These are phyloP conservation scores for Siphlonurus alternatus DNA, from an alignment of 2,888 invertebrate species.

Conservation along the genomic window DNA sequence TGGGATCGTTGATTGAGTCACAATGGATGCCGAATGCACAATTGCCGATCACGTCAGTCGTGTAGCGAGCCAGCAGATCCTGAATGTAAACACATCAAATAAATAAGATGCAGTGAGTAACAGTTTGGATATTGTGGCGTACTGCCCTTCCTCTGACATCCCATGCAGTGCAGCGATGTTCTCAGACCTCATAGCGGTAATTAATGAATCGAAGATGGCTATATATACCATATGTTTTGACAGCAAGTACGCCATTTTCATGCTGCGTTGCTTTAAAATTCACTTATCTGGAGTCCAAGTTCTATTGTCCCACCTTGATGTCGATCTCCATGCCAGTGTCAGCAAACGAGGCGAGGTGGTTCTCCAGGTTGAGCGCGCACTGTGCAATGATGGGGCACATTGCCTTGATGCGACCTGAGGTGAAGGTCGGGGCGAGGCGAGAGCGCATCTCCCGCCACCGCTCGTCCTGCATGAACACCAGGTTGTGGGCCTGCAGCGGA, in stretches of 20 bases:
- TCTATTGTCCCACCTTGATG: conserved; percentile 13
- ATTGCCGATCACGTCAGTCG: conserved; percentile 30
- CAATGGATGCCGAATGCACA: conserved; percentile 29
- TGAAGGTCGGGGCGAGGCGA: conserved; percentile 19
- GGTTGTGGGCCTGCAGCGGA: conserved; percentile 9
- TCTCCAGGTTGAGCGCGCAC: conserved; percentile 24
- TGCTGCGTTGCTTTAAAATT: no score
- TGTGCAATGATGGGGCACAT: conserved; percentile 17
- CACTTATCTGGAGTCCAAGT: no score
- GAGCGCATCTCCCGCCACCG: conserved; percentile 14
- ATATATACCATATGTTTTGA: background rate
- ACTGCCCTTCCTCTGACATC: no score
- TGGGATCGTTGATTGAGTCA: conserved; percentile 12
- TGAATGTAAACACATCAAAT: no score
- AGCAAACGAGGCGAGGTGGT: conserved; percentile 25
- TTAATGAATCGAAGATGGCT: no score
- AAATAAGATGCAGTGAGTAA: no score
- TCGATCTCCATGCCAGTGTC: conserved; percentile 21
- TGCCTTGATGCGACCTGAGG: conserved; percentile 22
- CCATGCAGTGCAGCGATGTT: no score
- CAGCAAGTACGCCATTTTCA: background rate
- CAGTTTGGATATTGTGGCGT: no score
- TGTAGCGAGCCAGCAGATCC: conserved; percentile 21
- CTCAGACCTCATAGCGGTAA: no score
- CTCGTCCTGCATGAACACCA: conserved; percentile 1